Evolutionary conservation across 2,113 vertebrate species (phyloP).

Genomic region (Dryoscopus gambensis): DNA sequence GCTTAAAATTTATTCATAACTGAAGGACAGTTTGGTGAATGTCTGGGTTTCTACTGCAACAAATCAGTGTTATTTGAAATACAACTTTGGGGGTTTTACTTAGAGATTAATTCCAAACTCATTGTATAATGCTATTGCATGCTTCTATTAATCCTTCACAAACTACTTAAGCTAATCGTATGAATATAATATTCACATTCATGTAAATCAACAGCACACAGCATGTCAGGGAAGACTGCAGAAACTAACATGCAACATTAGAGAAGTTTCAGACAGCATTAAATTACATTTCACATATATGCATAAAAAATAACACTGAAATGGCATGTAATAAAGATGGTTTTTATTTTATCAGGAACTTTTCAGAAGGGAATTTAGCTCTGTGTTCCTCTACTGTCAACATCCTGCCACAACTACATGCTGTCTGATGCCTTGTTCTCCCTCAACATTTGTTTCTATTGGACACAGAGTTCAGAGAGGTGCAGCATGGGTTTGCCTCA

Average conservation of each 20-base stretch:
- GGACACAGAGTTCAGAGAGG: neutral
- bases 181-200: neutral
- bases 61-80: neutral
- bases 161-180: neutral
- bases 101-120: neutral
- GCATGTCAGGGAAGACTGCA: neutral
- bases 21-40: neutral
- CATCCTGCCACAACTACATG: rapidly evolving
- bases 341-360: neutral
- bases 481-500: neutral
- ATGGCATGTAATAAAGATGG: neutral
- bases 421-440: neutral
- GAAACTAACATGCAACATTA: neutral
- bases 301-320: neutral
- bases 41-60: neutral
- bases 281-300: neutral
- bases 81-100: neutral
- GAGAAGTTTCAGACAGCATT: neutral
- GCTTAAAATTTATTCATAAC: neutral
- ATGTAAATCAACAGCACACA: neutral
- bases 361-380: neutral
- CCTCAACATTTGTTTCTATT: neutral
- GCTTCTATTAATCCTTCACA: neutral
- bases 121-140: neutral
- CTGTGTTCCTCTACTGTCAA: neutral